Percentiles rank a stretch among this genome's conserved stretches.
Conservation (phyloP, 2,888 invertebrate genomes). For the Diabrotica balteata region DNA sequence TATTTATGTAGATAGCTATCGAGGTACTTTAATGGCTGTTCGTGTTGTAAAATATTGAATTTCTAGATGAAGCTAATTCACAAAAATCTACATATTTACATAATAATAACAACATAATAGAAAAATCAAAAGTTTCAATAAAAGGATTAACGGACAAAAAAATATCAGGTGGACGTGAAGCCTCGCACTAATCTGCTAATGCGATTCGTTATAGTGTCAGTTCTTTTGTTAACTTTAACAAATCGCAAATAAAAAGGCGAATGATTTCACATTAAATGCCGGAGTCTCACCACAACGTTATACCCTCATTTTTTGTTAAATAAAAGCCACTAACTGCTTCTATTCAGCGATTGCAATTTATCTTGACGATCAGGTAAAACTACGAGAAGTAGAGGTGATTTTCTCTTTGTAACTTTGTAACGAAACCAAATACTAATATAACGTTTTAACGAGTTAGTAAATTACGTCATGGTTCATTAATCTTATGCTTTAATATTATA, state of each 20-base stretch:
- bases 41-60: too few relatives aligned
- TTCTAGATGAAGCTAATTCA: too few relatives aligned
- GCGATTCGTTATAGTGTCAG: slow-evolving; percentile 59
- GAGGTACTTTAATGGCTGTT: too few relatives aligned
- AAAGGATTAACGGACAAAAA: slow-evolving; percentile 26
- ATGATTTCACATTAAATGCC: slow-evolving; percentile 49
- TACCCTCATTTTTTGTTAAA: slow-evolving; percentile 18
- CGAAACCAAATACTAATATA: neutral
- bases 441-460: neutral
- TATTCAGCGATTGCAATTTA: slow-evolving; percentile 46
- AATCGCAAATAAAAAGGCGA: slow-evolving; percentile 53
- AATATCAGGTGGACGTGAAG: slow-evolving; percentile 51
- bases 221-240: slow-evolving; percentile 49
- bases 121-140: slow-evolving; percentile 21
- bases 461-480: too few relatives aligned
- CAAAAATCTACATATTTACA: too few relatives aligned
- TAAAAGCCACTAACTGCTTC: slow-evolving; percentile 43
- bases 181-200: slow-evolving; percentile 57
- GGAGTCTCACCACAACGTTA: slow-evolving; percentile 38
- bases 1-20: too few relatives aligned
- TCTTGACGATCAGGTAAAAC: slow-evolving; percentile 43
- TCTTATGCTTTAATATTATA: too few relatives aligned
- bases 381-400: slow-evolving; percentile 6
- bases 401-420: neutral
- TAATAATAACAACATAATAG: neutral